A percentile compares a stretch with the other conserved stretches of the same genome.
These are phyloP conservation scores for Portunus trituberculatus DNA, from an alignment of 1,140 invertebrate genomes.

Conservation along the genomic window DNA sequence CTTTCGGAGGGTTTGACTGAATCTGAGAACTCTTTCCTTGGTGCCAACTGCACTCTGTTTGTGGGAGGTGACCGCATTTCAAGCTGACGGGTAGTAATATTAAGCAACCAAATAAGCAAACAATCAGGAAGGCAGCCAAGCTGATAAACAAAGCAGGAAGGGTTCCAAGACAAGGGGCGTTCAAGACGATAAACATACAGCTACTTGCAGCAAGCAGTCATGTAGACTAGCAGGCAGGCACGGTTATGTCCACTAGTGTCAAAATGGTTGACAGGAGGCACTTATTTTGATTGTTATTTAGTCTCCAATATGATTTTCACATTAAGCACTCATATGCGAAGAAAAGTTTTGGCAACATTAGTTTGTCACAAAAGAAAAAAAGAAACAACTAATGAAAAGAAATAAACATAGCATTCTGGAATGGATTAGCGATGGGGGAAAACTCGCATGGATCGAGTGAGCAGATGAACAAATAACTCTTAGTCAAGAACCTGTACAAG, in stretches of 20 bases:
- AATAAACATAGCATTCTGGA: neutral
- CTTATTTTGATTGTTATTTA: neutral
- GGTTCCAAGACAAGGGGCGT: neutral
- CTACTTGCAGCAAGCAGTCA: neutral
- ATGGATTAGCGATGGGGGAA: neutral
- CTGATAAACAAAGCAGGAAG: neutral
- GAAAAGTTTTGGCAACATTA: neutral
- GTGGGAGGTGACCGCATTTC: neutral
- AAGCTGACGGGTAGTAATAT: neutral
- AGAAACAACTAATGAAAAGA: neutral
- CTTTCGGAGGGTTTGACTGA: too few relatives aligned
- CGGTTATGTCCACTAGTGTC: neutral
- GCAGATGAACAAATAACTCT: neutral
- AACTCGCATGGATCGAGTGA: neutral
- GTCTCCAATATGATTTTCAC: neutral
- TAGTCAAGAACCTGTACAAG: neutral
- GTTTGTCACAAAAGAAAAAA: neutral
- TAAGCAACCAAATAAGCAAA: neutral
- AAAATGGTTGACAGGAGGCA: neutral
- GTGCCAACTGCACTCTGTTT: neutral
- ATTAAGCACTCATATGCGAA: neutral
- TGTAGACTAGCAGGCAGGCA: neutral
- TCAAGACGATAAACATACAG: too few relatives aligned
- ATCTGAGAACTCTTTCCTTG: too few relatives aligned
- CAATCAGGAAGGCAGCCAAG: neutral